Conservation (phyloP, 2,797 vertebrate species). For the Bradypus variegatus region DNA sequence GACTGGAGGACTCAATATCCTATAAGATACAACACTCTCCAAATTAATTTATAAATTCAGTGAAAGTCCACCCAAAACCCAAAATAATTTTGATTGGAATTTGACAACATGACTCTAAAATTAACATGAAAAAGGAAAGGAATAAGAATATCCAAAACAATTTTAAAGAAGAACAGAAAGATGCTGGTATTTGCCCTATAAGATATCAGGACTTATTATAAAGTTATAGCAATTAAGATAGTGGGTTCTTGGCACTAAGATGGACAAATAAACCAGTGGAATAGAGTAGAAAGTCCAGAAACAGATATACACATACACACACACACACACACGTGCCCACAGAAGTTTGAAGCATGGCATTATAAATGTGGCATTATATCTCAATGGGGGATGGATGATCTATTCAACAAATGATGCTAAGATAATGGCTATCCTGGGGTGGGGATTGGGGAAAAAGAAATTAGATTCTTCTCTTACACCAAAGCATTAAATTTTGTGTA, state of each 20-base stretch:
- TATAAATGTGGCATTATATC: no score
- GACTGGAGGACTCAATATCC: background rate
- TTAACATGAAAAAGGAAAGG: background rate
- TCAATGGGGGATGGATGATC: no score
- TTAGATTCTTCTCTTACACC: no score
- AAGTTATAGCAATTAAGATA: background rate
- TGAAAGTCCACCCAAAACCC: background rate
- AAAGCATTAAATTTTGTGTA: no score
- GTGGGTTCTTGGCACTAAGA: background rate
- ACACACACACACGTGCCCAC: background rate
- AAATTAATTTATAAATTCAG: conserved; percentile 3
- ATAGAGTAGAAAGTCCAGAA: background rate
- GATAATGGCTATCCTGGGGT: no score
- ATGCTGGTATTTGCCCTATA: background rate
- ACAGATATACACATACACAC: no score
- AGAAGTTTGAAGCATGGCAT: no score
- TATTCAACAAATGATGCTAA: no score
- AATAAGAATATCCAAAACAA: background rate
- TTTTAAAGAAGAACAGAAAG: conserved; percentile 7
- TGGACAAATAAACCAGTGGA: background rate
- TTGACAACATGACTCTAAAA: conserved; percentile 22
- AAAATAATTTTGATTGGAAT: conserved; percentile 21
- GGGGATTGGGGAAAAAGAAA: no score
- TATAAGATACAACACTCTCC: background rate
- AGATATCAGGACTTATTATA: background rate